These are phyloP conservation scores for Coranthus polyacanthus DNA, from an alignment of 2,797 vertebrate genomes.

Conservation along the genomic window DNA sequence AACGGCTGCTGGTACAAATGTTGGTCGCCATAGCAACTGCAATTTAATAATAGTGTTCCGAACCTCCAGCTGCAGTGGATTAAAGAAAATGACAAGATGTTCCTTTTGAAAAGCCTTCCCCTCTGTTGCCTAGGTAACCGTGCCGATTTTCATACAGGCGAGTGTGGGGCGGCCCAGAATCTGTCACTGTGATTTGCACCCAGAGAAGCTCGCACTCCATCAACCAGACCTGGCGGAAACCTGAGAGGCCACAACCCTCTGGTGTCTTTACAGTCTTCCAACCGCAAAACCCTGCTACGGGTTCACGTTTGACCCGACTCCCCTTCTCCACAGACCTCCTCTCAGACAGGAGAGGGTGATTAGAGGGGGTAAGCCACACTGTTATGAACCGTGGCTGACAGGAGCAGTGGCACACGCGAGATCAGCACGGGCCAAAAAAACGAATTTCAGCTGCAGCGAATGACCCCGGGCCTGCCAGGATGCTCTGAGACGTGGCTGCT, in stretches of 20 bases:
- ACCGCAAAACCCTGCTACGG: conserved; percentile 65
- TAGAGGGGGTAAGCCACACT: conserved; percentile 63
- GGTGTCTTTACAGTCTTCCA: conserved; percentile 71
- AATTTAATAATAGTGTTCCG: conserved; percentile 98
- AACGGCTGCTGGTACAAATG: conserved; percentile 92
- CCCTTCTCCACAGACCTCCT: conserved; percentile 48
- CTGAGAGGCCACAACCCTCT: conserved; percentile 69
- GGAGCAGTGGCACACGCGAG: conserved; percentile 42
- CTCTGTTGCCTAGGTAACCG: conserved; percentile 93
- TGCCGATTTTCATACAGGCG: conserved; percentile 89
- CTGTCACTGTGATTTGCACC: conserved; percentile 90
- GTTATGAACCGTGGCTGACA: conserved; percentile 67
- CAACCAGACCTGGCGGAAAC: conserved; percentile 77
- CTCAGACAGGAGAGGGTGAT: conserved; percentile 62
- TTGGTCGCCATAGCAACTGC: conserved; percentile 97
- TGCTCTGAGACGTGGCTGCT: conserved; percentile 1
- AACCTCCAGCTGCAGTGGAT: conserved; percentile 99
- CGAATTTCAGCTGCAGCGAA: conserved; percentile 37
- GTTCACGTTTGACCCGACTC: conserved; percentile 61
- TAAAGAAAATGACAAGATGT: conserved; percentile 99
- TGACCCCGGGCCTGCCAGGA: conserved; percentile 29
- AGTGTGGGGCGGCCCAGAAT: conserved; percentile 88
- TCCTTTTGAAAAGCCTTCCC: conserved; percentile 94
- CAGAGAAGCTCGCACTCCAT: conserved; percentile 83
- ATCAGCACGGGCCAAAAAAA: conserved; percentile 43